These are phyloP conservation scores for Phyllotreta cruciferae DNA, from an alignment of 2,888 invertebrate species.

Conservation along the genomic window DNA sequence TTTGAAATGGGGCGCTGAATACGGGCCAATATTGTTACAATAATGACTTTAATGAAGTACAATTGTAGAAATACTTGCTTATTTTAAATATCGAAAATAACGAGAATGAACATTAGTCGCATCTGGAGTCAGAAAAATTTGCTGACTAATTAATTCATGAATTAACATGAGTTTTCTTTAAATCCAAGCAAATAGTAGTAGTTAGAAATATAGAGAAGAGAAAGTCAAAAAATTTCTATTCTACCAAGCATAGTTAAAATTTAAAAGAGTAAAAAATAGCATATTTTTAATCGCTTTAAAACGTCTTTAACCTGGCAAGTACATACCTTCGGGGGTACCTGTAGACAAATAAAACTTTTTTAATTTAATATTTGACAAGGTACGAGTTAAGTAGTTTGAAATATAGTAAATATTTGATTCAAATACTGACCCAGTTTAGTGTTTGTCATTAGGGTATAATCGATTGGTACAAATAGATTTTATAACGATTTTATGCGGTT, in stretches of 20 bases:
- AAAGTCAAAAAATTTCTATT: conserved; percentile 30
- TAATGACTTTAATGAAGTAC: too few species aligned
- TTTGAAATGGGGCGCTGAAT: too few species aligned
- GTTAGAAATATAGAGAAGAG: conserved; percentile 12
- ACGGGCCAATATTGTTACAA: too few species aligned
- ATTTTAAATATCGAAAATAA: too few species aligned
- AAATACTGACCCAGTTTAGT: background rate
- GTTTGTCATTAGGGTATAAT: background rate
- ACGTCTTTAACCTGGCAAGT: conserved; percentile 43
- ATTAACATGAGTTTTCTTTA: background rate
- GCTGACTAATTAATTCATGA: too few species aligned
- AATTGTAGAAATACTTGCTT: too few species aligned
- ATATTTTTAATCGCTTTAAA: conserved; percentile 41
- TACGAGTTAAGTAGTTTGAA: conserved; percentile 11
- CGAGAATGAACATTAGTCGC: too few species aligned
- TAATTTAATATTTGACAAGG: conserved; percentile 28
- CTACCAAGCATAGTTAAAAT: conserved; percentile 39
- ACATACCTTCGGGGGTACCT: conserved; percentile 61
- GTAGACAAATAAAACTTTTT: conserved; percentile 54
- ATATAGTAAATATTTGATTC: conserved; percentile 13
- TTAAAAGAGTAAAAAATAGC: conserved; percentile 36
- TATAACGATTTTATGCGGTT: too few species aligned
- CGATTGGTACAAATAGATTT: background rate
- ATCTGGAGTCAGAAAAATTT: too few species aligned
- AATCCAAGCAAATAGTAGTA: conserved; percentile 23